Conservation (phyloP, 2,113 vertebrate genomes). For the Bos indicus region DNA sequence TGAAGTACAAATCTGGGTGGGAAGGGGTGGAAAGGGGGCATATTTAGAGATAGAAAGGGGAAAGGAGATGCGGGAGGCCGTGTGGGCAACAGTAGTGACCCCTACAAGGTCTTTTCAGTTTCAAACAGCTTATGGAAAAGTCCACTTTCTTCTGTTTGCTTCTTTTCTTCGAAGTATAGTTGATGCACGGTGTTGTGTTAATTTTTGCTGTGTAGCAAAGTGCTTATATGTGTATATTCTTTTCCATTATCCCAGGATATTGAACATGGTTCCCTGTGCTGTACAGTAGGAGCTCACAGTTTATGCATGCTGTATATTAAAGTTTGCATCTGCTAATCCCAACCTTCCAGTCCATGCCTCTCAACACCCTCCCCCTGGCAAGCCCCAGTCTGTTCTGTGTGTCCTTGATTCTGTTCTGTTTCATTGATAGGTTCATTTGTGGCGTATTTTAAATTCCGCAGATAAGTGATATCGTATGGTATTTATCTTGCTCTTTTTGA, state of each 20-base stretch:
- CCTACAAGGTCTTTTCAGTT: background rate
- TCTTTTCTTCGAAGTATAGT: background rate
- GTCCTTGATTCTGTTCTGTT: background rate
- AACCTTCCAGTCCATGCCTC: background rate
- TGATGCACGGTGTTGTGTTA: background rate
- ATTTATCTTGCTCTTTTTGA: background rate
- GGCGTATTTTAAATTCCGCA: background rate
- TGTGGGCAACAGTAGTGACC: background rate
- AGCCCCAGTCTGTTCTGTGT: background rate
- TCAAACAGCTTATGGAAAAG: background rate
- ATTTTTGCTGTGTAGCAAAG: background rate
- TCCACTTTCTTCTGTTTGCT: background rate
- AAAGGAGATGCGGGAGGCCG: background rate
- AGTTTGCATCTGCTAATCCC: background rate
- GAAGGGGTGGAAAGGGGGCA: accelerated
- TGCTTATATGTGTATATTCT: background rate
- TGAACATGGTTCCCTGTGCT: background rate
- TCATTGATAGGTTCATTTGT: background rate
- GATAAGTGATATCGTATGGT: background rate
- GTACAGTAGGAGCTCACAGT: background rate
- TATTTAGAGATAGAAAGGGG: background rate
- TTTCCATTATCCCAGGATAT: background rate
- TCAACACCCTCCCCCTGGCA: background rate
- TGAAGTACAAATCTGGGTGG: background rate
- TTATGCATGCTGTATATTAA: background rate